Percentiles rank a stretch among this genome's conserved stretches.
phyloP scores from a whole-genome alignment of 2,113 vertebrate species.

The Sciurus niger region DNA sequence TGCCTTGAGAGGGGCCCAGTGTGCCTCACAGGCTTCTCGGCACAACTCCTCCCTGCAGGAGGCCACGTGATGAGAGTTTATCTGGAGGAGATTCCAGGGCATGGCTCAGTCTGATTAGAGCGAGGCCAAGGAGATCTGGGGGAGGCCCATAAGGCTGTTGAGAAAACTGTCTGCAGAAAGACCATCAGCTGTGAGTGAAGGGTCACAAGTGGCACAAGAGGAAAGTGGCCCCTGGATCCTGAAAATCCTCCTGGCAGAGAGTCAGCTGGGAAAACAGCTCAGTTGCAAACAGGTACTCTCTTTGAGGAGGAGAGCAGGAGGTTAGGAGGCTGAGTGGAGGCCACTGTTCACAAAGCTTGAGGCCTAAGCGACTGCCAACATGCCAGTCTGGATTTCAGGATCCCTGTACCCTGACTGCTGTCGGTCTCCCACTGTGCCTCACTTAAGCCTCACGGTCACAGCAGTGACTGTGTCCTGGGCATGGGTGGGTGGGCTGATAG shows the following conservation, averaged over 20 bases:
- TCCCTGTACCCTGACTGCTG: neutral
- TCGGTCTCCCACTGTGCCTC: fast-evolving
- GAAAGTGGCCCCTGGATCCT: neutral
- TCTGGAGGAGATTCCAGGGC: neutral
- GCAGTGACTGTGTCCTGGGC: neutral
- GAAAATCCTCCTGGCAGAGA: fast-evolving
- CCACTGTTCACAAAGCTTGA: fast-evolving
- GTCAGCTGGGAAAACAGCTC: neutral
- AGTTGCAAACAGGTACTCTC: fast-evolving
- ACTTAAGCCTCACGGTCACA: fast-evolving
- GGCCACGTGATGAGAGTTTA: neutral
- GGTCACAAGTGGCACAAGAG: too few species aligned
- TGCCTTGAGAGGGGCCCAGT: neutral
- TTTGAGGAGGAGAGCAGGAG: neutral
- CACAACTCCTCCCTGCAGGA: neutral
- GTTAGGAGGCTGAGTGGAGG: fast-evolving
- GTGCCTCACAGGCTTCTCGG: neutral
- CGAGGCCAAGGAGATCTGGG: neutral
- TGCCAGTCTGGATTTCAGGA: neutral
- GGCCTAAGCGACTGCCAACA: fast-evolving
- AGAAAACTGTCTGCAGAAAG: neutral
- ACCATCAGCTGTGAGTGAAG: neutral
- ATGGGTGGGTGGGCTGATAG: fast-evolving
- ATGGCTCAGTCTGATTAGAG: neutral
- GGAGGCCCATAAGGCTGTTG: neutral